These are phyloP conservation scores for Nasonia giraulti DNA, from an alignment of 1,140 invertebrate genomes.

Conservation along the genomic window DNA sequence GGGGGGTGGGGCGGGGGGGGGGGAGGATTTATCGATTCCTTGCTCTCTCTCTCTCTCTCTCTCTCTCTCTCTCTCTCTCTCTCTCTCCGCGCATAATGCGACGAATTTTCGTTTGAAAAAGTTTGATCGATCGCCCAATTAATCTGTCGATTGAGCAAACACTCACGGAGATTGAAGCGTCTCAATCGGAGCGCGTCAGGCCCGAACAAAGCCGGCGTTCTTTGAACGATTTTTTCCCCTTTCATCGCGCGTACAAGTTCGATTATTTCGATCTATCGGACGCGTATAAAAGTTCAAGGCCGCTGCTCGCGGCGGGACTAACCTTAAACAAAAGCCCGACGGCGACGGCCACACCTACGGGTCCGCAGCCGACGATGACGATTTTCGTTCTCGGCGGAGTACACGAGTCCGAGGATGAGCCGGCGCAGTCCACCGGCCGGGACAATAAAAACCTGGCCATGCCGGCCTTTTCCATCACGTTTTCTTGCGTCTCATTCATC, in stretches of 20 bases:
- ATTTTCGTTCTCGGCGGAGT: conserved; percentile 59
- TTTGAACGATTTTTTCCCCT: background rate
- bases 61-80: no score
- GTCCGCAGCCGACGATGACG: conserved; percentile 64
- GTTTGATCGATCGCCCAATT: no score
- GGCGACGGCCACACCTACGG: conserved; percentile 64
- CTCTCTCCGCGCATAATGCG: no score
- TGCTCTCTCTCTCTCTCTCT: no score
- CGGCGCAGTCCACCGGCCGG: conserved; percentile 61
- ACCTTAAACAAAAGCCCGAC: conserved; percentile 67
- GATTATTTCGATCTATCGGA: background rate
- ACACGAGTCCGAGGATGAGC: conserved; percentile 49
- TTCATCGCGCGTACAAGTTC: background rate
- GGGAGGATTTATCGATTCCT: background rate
- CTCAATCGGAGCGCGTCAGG: background rate
- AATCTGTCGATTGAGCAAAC: no score
- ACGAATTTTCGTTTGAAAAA: no score
- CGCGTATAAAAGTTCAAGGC: background rate
- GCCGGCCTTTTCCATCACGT: conserved; percentile 49
- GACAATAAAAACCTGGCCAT: conserved; percentile 64
- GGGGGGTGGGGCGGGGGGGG: no score
- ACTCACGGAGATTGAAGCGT: background rate
- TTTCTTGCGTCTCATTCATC: conserved; percentile 45
- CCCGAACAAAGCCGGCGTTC: background rate
- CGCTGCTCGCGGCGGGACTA: conserved; percentile 19